Conservation (phyloP, 2,113 vertebrate species). For the Tringa solitaria region DNA sequence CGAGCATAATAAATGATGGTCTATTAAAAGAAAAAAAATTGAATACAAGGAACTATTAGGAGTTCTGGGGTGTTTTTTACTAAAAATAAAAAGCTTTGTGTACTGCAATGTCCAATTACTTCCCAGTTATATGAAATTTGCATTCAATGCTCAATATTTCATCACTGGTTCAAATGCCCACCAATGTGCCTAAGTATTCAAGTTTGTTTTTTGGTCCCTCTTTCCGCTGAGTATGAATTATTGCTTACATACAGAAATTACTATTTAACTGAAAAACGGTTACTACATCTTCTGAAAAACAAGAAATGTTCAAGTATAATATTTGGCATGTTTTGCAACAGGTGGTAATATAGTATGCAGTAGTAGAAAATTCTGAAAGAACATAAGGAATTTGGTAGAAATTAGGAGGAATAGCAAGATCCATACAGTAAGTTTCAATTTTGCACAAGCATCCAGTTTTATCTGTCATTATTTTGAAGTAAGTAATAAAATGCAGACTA, state of each 20-base stretch:
- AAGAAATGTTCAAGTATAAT: background rate
- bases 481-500: background rate
- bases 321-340: background rate
- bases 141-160: background rate
- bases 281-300: background rate
- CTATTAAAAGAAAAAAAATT: background rate
- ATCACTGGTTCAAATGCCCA: background rate
- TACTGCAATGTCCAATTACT: background rate
- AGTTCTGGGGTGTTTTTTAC: background rate
- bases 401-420: background rate
- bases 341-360: background rate
- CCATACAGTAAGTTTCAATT: background rate
- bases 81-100: background rate
- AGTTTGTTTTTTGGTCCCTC: background rate
- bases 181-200: background rate
- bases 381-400: background rate
- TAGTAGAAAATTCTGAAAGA: background rate
- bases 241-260: background rate
- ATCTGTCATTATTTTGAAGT: background rate
- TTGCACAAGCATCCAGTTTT: background rate
- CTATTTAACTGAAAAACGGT: background rate
- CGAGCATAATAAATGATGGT: background rate
- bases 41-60: background rate
- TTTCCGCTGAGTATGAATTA: background rate
- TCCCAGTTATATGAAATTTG: background rate